Evolutionary conservation across 1,140 invertebrate species (phyloP), one percentile per base, ranked within the genome.

Genomic region (Eciton burchellii): DNA sequence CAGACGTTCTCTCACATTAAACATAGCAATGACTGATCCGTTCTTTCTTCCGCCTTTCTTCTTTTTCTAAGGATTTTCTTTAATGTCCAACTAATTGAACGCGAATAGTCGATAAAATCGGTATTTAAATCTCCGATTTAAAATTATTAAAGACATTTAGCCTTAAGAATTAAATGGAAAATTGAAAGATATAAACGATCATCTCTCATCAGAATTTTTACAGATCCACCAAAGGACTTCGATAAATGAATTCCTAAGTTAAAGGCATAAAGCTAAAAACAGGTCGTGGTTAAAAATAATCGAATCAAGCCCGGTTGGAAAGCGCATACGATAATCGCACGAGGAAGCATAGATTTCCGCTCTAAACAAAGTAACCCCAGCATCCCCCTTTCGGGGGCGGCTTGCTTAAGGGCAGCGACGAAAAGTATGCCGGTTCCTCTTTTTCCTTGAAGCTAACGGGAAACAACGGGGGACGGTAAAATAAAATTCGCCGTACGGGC

Each of bases 401-500:
- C 56, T 81, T 81, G 77, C 77, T 81, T 81, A 81, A 73, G 57
- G 56, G 77, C 45, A 81, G 11, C 66, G 66, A 59, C 26, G 66
- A 16, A 63, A 73, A 73, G 77, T 81, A 73, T 81, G 73, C 62
- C 59, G 49, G 49, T 14, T 79, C 49, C 73, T 60, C 49, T 72
- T 84, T 81, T 84, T 70, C 63, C 35, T 81, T 81, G 76, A 60
- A 70, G 57, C 45, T 60, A 56, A 52, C 57, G 47, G 56, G 68
- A 70, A 68, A 84, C 52, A 85, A 85, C 45, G 79, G 81, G 35
- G 49, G 45, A 59, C 73, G n/a, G n/a, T n/a, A n/a, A n/a, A n/a
- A 74, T 82, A 83, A 70, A 83, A 72, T 65, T 84, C 70, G 76
- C 41, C 74, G 60, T 66, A 6, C 2, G 74, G 73, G 82, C 63